phyloP scores from a whole-genome alignment of 2,113 vertebrate genomes.

The Carassius auratus region DNA sequence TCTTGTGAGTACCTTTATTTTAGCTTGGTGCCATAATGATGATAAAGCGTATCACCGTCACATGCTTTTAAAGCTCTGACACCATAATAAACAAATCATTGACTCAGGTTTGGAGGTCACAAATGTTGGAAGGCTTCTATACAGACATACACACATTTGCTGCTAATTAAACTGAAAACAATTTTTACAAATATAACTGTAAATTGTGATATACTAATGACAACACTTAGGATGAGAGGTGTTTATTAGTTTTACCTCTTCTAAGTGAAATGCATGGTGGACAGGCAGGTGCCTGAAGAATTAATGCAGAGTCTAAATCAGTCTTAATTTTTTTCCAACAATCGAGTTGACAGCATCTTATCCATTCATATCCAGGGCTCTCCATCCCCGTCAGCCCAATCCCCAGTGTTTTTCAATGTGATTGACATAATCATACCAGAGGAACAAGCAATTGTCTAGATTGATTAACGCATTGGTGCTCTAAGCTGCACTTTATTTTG shows the following conservation, averaged over 20 bases:
- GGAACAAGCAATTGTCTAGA: conserved; percentile 19
- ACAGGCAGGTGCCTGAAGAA: conserved; percentile 1
- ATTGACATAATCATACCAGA: conserved; percentile 33
- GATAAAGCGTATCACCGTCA: neutral
- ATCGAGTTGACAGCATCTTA: conserved; percentile 10
- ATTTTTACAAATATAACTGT: neutral
- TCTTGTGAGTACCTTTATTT: neutral
- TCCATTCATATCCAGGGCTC: conserved; percentile 6
- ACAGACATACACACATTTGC: neutral
- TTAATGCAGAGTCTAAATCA: conserved; percentile 3
- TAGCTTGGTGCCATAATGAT: neutral
- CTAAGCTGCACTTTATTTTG: conserved; percentile 56
- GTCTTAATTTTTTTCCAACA: conserved; percentile 17
- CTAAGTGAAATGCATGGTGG: neutral
- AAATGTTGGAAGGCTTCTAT: neutral
- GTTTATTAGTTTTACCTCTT: neutral
- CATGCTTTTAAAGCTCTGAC: neutral
- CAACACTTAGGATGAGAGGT: neutral
- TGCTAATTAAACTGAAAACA: neutral
- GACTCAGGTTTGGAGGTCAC: neutral
- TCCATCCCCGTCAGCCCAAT: conserved; percentile 17
- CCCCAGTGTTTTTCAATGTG: conserved; percentile 8
- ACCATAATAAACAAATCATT: neutral
- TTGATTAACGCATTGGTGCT: conserved; percentile 19
- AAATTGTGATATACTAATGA: neutral